These are phyloP conservation scores for Phortica okadai DNA, from an alignment of 2,888 invertebrate species.

Conservation along the genomic window DNA sequence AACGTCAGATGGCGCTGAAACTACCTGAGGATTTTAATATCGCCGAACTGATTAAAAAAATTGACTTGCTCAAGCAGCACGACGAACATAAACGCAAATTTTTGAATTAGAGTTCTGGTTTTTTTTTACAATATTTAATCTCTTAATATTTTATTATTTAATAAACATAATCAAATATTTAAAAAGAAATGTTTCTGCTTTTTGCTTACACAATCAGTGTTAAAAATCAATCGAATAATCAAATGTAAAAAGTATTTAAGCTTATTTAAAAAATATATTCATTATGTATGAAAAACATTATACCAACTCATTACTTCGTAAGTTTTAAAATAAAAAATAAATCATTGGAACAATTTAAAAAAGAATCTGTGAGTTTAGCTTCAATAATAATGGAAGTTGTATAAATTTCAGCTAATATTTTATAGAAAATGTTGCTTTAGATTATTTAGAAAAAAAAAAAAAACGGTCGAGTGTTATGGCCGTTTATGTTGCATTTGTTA, in stretches of 20 bases:
- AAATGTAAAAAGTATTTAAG: constrained; percentile 3
- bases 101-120: not conserved
- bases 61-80: constrained; percentile 51
- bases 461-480: not conserved
- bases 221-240: not conserved
- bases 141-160: constrained; percentile 36
- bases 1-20: constrained; percentile 56
- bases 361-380: not conserved
- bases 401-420: constrained; percentile 27
- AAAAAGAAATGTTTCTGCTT: constrained; percentile 5
- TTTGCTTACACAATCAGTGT: constrained; percentile 13
- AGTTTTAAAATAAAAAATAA: not conserved
- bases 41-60: constrained; percentile 67
- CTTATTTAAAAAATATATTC: constrained; percentile 22
- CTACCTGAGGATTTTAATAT: constrained; percentile 65
- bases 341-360: constrained; percentile 24
- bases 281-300: constrained; percentile 23
- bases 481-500: constrained; percentile 7
- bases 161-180: constrained; percentile 23
- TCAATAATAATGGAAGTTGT: constrained; percentile 16
- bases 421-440: constrained; percentile 14
- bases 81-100: not conserved
- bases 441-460: constrained; percentile 2
- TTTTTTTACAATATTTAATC: constrained; percentile 28
- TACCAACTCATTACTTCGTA: constrained; percentile 1